Evolutionary conservation across 2,888 invertebrate genomes (phyloP).

Genomic region (Zootermopsis nevadensis): DNA sequence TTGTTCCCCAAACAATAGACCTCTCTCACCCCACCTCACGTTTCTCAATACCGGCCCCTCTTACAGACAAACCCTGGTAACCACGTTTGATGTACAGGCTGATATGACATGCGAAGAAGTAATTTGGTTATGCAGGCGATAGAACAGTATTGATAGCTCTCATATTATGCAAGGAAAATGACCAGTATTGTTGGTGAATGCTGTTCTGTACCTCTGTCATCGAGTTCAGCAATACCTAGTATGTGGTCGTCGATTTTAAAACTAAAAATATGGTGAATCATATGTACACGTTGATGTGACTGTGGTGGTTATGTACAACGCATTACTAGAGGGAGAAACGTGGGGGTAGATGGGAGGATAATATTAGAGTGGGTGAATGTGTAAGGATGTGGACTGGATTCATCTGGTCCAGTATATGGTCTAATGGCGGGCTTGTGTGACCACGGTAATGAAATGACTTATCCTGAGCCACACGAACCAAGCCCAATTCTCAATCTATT

Average conservation of each 20-base stretch:
- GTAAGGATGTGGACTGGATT: too few relatives aligned
- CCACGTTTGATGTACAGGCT: conserved; percentile 45
- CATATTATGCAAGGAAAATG: conserved; percentile 27
- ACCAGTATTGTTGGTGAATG: conserved; percentile 21
- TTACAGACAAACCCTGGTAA: conserved; percentile 29
- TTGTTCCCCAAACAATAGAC: conserved; percentile 54
- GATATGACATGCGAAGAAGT: conserved; percentile 53
- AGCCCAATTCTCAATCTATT: too few relatives aligned
- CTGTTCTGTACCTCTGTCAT: conserved; percentile 15
- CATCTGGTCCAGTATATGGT: too few relatives aligned
- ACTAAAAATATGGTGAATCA: not conserved
- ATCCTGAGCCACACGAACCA: too few relatives aligned
- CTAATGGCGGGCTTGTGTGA: too few relatives aligned
- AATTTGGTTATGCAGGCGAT: conserved; percentile 47
- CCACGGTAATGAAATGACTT: too few relatives aligned
- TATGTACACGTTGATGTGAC: not conserved
- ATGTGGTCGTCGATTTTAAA: not conserved
- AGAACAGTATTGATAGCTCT: conserved; percentile 24
- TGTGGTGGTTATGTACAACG: not conserved
- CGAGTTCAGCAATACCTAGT: conserved; percentile 28
- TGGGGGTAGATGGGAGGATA: too few relatives aligned
- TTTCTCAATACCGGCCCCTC: conserved; percentile 21
- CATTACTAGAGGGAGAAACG: too few relatives aligned
- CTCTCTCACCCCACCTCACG: conserved; percentile 36
- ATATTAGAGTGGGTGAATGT: too few relatives aligned